These are phyloP conservation scores for Lithobius niger DNA, from an alignment of 1,140 invertebrate species.

Conservation along the genomic window DNA sequence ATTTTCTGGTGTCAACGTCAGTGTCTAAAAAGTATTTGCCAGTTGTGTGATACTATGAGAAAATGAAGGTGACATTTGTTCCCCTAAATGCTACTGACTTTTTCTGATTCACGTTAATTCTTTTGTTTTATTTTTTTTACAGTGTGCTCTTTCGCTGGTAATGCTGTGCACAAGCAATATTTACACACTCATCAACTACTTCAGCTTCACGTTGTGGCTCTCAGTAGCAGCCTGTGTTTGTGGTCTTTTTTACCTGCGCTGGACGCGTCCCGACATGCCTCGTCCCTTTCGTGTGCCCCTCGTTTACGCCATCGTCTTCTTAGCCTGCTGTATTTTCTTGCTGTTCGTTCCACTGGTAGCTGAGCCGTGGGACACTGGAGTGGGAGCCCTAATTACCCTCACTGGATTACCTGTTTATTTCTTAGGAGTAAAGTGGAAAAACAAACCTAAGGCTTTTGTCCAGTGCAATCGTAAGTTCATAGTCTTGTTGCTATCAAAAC, in stretches of 20 bases:
- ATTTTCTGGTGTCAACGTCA: no score
- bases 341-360: conserved; percentile 37
- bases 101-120: background rate
- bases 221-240: conserved; percentile 58
- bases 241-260: conserved; percentile 61
- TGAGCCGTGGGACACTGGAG: conserved; percentile 31
- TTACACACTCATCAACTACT: conserved; percentile 58
- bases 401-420: conserved; percentile 41
- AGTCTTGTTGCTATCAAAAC: no score
- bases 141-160: conserved; percentile 54
- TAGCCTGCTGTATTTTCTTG: conserved; percentile 36
- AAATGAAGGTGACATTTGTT: background rate
- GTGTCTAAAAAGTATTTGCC: no score
- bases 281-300: conserved; percentile 66
- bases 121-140: conserved; percentile 24
- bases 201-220: conserved; percentile 64
- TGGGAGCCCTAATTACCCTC: conserved; percentile 29
- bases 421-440: conserved; percentile 31
- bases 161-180: conserved; percentile 58
- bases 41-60: no score
- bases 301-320: conserved; percentile 39
- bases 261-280: conserved; percentile 51
- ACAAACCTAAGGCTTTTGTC: background rate
- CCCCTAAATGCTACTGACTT: background rate
- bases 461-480: background rate